phyloP scores from a whole-genome alignment of 1,140 invertebrate species.

The Dufourea novaeangliae region DNA sequence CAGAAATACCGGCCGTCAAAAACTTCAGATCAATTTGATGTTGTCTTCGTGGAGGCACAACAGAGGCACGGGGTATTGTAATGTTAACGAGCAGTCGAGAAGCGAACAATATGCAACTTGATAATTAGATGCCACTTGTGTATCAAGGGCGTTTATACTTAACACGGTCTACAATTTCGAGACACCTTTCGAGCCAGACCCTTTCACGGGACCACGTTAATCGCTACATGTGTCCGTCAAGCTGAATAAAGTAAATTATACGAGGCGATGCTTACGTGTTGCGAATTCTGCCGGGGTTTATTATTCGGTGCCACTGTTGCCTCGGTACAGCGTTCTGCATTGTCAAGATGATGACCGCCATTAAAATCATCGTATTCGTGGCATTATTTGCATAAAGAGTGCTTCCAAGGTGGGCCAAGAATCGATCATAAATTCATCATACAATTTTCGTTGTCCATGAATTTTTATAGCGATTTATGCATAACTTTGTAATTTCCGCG shows the following conservation, averaged over 20 bases:
- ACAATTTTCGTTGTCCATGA: no score
- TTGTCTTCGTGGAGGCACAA: slow-evolving; percentile 47
- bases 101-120: slow-evolving; percentile 59
- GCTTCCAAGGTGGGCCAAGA: no score
- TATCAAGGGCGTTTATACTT: slow-evolving; percentile 33
- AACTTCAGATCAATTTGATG: slow-evolving; percentile 71
- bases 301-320: slow-evolving; percentile 16
- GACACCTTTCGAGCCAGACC: slow-evolving; percentile 5
- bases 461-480: no score
- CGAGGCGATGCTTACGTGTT: slow-evolving; percentile 36
- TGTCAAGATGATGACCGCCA: slow-evolving; percentile 7
- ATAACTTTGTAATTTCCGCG: no score
- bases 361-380: no score
- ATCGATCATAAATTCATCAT: no score
- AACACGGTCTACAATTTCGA: slow-evolving; percentile 66
- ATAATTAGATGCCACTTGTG: slow-evolving; percentile 69
- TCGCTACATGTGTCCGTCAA: slow-evolving; percentile 42
- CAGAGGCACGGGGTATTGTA: slow-evolving; percentile 51
- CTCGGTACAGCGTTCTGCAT: not conserved
- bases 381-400: no score
- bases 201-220: slow-evolving; percentile 37
- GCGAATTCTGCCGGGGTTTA: slow-evolving; percentile 21
- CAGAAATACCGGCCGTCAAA: slow-evolving; percentile 71
- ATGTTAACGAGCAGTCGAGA: slow-evolving; percentile 61
- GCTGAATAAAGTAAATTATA: slow-evolving; percentile 40